Evolutionary conservation across 2,888 invertebrate genomes (phyloP).

Genomic region (Ferrisia virgata): DNA sequence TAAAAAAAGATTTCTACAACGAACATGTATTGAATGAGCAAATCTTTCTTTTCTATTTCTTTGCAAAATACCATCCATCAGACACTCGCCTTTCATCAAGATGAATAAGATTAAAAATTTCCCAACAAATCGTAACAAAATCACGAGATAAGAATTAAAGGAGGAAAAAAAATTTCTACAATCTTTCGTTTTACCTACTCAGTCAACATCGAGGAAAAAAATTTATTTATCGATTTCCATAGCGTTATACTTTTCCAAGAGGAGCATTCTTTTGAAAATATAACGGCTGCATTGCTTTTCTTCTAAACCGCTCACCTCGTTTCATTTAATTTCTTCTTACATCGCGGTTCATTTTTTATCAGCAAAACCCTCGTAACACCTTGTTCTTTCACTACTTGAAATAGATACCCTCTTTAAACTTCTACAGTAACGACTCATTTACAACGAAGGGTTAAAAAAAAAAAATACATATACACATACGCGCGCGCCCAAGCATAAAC

Average conservation of each 20-base stretch:
- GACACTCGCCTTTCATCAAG: too few species aligned
- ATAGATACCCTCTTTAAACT: conserved; percentile 8
- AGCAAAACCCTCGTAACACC: conserved; percentile 2
- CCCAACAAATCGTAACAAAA: too few species aligned
- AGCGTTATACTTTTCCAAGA: neutral
- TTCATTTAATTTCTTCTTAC: conserved; percentile 2
- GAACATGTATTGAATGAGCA: too few species aligned
- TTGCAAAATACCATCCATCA: too few species aligned
- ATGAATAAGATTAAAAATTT: too few species aligned
- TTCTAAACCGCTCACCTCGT: neutral
- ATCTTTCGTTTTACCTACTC: neutral
- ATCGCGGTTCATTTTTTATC: conserved; percentile 6
- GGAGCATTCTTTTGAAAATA: conserved; percentile 5
- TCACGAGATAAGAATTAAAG: neutral
- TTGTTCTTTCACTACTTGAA: neutral
- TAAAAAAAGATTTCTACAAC: too few species aligned
- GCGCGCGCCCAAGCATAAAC: neutral
- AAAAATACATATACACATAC: neutral
- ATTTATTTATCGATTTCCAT: neutral
- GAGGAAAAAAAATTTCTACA: neutral
- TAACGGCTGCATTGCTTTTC: conserved; percentile 13
- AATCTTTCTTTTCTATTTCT: too few species aligned
- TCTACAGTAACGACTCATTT: conserved; percentile 4
- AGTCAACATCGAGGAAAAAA: neutral
- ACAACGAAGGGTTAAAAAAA: neutral